Conservation (phyloP, 2,797 vertebrate species). For the Leuciscus waleckii region DNA sequence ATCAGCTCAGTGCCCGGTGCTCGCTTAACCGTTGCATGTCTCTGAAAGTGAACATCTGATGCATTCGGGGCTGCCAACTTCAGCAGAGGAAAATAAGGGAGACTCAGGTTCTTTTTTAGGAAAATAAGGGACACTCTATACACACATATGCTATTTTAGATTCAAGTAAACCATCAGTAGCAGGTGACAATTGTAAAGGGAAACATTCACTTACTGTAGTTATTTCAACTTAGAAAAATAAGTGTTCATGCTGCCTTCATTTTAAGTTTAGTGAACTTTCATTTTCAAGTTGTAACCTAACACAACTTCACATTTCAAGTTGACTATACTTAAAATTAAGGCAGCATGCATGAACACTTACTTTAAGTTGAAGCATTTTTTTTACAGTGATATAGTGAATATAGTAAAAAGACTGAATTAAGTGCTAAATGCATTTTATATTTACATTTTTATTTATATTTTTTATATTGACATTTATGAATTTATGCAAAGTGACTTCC, state of each 20-base stretch:
- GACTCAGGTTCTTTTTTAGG: background rate
- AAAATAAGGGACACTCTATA: background rate
- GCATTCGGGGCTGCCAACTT: background rate
- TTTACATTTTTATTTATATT: background rate
- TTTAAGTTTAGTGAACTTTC: background rate
- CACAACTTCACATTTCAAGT: background rate
- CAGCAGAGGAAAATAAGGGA: background rate
- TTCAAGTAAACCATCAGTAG: background rate
- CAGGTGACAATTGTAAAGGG: background rate
- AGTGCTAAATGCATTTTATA: background rate
- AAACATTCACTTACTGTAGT: background rate
- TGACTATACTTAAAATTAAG: background rate
- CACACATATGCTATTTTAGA: background rate
- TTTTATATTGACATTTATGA: no score
- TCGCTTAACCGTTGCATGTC: conserved; percentile 8
- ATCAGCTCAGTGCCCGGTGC: conserved; percentile 30
- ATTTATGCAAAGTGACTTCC: no score
- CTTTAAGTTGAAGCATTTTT: background rate
- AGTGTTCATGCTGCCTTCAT: no score
- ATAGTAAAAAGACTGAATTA: background rate
- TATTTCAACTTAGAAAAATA: background rate
- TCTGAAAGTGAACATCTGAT: background rate
- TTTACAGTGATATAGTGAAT: background rate
- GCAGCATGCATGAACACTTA: background rate
- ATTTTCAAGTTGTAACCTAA: background rate